These are phyloP conservation scores for Cyrtodaria siliqua DNA, from an alignment of 2,888 invertebrate species.

Conservation along the genomic window DNA sequence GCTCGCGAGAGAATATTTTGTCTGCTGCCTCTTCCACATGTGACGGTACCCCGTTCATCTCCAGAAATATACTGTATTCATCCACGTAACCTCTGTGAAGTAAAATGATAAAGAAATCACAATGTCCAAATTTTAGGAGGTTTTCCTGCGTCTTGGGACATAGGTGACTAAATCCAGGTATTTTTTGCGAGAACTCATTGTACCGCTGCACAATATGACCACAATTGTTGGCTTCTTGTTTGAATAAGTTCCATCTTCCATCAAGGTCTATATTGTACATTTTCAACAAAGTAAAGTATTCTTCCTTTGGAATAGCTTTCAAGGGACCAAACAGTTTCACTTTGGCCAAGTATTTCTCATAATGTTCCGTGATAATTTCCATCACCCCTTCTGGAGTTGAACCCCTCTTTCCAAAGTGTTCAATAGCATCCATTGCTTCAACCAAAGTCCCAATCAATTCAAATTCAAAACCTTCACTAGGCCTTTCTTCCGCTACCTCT, in stretches of 20 bases:
- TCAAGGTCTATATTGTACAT: constrained; percentile 59
- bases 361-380: constrained; percentile 54
- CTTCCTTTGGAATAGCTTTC: constrained; percentile 59
- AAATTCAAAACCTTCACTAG: constrained; percentile 12
- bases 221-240: constrained; percentile 54
- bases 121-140: constrained; percentile 58
- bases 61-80: constrained; percentile 51
- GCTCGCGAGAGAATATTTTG: constrained; percentile 57
- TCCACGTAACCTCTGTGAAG: constrained; percentile 55
- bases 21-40: constrained; percentile 63
- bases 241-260: constrained; percentile 54
- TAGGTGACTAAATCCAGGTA: constrained; percentile 55
- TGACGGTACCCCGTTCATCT: constrained; percentile 58
- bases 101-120: constrained; percentile 59
- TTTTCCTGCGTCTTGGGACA: constrained; percentile 47
- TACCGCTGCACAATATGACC: constrained; percentile 53
- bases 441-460: constrained; percentile 24
- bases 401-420: constrained; percentile 54
- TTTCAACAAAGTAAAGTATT: constrained; percentile 57
- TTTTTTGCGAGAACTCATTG: constrained; percentile 53
- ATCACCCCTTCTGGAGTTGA: constrained; percentile 36
- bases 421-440: constrained; percentile 47
- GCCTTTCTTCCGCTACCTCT: constrained; percentile 1
- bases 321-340: constrained; percentile 60
- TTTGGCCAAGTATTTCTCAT: constrained; percentile 53